These are phyloP conservation scores for Bicyclus anynana DNA, from an alignment of 1,140 invertebrate genomes.

Conservation along the genomic window DNA sequence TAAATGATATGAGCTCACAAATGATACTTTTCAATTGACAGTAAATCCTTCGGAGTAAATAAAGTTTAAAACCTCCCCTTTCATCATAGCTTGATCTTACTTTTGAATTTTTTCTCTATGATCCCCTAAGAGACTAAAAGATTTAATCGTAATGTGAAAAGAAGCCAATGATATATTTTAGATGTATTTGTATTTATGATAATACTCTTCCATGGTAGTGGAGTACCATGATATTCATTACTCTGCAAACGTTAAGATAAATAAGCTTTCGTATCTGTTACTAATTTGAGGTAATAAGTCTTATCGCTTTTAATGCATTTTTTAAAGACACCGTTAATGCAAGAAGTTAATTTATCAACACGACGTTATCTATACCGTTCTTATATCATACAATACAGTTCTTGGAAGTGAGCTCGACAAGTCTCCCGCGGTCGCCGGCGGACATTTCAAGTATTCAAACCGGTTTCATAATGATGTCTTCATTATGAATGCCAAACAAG, in stretches of 20 bases:
- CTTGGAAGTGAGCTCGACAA: constrained; percentile 25
- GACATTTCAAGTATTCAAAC: constrained; percentile 44
- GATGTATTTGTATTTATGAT: too few species aligned
- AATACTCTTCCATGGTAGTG: too few species aligned
- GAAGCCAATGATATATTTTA: too few species aligned
- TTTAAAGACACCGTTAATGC: neutral
- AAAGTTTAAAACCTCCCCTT: constrained; percentile 59
- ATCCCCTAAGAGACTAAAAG: neutral
- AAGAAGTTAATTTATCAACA: neutral
- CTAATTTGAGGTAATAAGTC: neutral
- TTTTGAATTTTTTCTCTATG: neutral
- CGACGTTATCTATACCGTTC: neutral
- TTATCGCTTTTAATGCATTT: neutral
- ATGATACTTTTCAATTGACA: constrained; percentile 56
- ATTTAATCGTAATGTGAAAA: too few species aligned
- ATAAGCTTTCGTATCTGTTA: too few species aligned
- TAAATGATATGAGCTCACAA: constrained; percentile 59
- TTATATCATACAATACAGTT: constrained; percentile 12
- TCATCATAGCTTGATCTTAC: constrained; percentile 24
- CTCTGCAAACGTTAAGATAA: too few species aligned
- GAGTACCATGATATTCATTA: too few species aligned
- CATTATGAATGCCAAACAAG: constrained; percentile 64
- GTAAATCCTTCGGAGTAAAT: constrained; percentile 49
- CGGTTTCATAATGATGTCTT: constrained; percentile 70
- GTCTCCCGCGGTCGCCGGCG: constrained; percentile 30